A percentile compares a stretch with the other conserved stretches of the same genome.
Conservation (phyloP, 2,113 vertebrate species). For the Trichechus manatus region DNA sequence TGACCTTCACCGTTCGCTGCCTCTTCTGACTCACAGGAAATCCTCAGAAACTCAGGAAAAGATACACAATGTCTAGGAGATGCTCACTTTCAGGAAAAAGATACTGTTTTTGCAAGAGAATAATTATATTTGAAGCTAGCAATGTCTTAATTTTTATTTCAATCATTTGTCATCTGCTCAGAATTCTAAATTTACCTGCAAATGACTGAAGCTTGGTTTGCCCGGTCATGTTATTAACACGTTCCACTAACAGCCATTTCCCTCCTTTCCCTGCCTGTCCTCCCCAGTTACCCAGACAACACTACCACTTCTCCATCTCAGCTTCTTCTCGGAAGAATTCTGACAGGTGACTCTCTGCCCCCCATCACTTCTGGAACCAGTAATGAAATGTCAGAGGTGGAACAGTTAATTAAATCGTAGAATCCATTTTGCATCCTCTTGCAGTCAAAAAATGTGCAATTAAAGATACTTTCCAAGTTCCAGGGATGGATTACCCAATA, state of each 20-base stretch:
- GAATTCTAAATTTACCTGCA: constrained; percentile 62
- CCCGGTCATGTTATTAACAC: constrained; percentile 51
- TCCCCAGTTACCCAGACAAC: constrained; percentile 65
- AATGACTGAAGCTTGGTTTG: constrained; percentile 69
- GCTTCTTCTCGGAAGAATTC: constrained; percentile 60
- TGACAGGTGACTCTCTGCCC: constrained; percentile 73
- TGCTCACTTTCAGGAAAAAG: not conserved
- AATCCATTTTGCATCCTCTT: constrained; percentile 67
- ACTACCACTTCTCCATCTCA: constrained; percentile 62
- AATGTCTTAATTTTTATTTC: constrained; percentile 58
- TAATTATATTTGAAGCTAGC: constrained; percentile 69
- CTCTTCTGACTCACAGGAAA: constrained; percentile 20
- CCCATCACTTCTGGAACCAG: constrained; percentile 71
- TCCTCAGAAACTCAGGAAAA: not conserved
- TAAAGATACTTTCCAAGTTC: constrained; percentile 62
- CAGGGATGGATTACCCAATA: too few relatives aligned
- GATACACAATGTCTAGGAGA: not conserved
- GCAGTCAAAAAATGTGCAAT: constrained; percentile 68
- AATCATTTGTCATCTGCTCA: constrained; percentile 65
- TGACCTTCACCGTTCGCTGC: constrained; percentile 61
- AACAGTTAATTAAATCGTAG: constrained; percentile 74
- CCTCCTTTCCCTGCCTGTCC: not conserved
- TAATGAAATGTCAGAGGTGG: constrained; percentile 75
- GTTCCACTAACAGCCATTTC: constrained; percentile 63
- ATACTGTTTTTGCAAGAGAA: not conserved